Percentiles rank a stretch among this genome's conserved stretches.
Conservation (phyloP, 2,797 vertebrate species). For the Sebastes iracundus region DNA sequence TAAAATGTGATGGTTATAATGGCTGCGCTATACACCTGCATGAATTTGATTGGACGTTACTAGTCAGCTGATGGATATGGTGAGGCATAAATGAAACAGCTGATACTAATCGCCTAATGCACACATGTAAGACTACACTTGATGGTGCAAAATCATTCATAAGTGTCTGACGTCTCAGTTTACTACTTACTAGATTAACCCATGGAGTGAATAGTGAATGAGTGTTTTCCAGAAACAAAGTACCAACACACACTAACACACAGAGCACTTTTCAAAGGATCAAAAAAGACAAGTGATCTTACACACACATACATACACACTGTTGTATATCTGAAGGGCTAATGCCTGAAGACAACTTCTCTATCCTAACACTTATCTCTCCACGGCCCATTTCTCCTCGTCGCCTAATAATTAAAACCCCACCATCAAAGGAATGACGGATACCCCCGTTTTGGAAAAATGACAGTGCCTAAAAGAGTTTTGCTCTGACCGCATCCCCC, state of each 20-base stretch:
- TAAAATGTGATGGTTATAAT: not conserved
- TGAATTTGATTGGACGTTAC: not conserved
- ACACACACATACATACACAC: slow-evolving; percentile 1
- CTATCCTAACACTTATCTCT: slow-evolving; percentile 43
- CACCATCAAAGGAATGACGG: slow-evolving; percentile 58
- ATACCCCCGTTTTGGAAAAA: slow-evolving; percentile 50
- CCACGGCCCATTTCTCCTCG: slow-evolving; percentile 58
- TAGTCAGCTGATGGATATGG: not conserved
- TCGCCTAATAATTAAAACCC: slow-evolving; percentile 62
- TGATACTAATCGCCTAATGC: not conserved
- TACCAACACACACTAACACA: not conserved
- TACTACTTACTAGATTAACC: not conserved
- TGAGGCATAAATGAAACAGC: not conserved
- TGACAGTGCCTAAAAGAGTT: slow-evolving; percentile 57
- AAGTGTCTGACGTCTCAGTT: not conserved
- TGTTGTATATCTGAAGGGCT: slow-evolving; percentile 24
- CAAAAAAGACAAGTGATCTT: slow-evolving; percentile 11
- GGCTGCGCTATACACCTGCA: rapidly evolving
- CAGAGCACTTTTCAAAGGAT: slow-evolving; percentile 17
- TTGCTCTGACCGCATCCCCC: slow-evolving; percentile 45
- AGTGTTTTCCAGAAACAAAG: not conserved
- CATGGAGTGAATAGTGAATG: not conserved
- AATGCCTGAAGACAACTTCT: slow-evolving; percentile 29
- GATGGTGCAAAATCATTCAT: not conserved
- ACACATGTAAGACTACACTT: not conserved